Base-by-base conservation (phyloP, 2,888 invertebrate genomes). In the Nymphalis polychloros region DNA sequence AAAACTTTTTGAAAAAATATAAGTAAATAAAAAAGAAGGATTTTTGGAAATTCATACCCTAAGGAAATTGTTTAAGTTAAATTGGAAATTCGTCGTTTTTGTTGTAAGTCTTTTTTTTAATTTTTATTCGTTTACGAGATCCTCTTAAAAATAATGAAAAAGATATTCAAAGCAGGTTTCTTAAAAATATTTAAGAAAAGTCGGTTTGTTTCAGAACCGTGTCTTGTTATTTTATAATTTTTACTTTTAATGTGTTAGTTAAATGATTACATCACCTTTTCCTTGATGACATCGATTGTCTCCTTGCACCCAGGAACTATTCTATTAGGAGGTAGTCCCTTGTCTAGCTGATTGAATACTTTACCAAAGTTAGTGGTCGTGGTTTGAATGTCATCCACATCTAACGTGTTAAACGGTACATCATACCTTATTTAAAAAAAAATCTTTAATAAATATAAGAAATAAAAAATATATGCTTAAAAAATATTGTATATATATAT, bases 311-410 rank as follows among this genome's bases (percentile, higher is more conserved):
- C 92, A 0, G 97, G 96, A 0, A 98, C 94, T 19, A 98, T 95
- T 73, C 95, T 93, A 84, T 98, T 98, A 0, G 93, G 84, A 0
- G 97, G 97, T 41, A 98, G 81, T 23, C 97, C 97, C 82, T 97
- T 97, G 80, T 97, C 97, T 62, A 98, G 92, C 73, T 92, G 91
- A 95, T 97, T 82, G 93, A 93, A 79, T 95, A 95, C 83, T 94
- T 96, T 90, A 94, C 97, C 81, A 94, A 89, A 84, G 94, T 96
- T 86, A 92, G 95, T 77, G 88, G 94, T 75, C 92, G 95, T 77
- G 91, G 94, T 63, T 93, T 92, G 79, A 90, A 98, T 94, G 0
- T 96, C 95, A 20, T 97, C 97, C 0, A 96, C 93, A 76, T 96
- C 94, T 35, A 98, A 84, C 0, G 93, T 92, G 66, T 92, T 87